phyloP scores from a whole-genome alignment of 23 tunicate species.

The Phallusia fumigata region DNA sequence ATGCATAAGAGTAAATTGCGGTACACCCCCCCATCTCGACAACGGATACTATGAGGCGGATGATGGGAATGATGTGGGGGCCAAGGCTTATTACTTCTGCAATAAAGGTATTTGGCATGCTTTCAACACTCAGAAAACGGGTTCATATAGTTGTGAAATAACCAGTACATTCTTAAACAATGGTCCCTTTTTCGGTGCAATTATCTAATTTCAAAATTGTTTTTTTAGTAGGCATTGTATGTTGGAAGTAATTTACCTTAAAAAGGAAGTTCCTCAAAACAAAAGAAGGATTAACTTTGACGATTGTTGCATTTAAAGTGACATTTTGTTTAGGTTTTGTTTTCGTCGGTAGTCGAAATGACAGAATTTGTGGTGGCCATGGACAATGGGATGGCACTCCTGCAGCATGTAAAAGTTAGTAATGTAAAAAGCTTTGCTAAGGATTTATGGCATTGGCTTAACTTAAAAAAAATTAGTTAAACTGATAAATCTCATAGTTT shows the following conservation, averaged over 20 bases:
- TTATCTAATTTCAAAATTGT: too few species aligned
- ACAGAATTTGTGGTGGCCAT: not conserved
- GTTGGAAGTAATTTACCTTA: too few species aligned
- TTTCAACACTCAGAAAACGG: not conserved
- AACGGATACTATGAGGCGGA: not conserved
- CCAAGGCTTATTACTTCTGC: slow-evolving; percentile 11
- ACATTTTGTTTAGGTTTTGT: slow-evolving; percentile 8
- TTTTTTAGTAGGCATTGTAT: too few species aligned
- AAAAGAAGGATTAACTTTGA: too few species aligned
- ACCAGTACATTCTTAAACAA: too few species aligned
- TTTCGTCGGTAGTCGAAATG: not conserved
- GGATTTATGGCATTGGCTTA: too few species aligned
- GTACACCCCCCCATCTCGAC: not conserved
- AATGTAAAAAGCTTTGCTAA: too few species aligned
- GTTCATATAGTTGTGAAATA: not conserved
- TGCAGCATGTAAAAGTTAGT: slow-evolving; percentile 9
- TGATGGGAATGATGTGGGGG: not conserved
- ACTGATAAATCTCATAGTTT: too few species aligned
- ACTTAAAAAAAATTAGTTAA: too few species aligned
- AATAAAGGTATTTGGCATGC: not conserved
- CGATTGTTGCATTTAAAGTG: too few species aligned
- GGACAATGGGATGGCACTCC: not conserved
- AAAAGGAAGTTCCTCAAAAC: too few species aligned
- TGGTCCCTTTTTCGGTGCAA: too few species aligned
- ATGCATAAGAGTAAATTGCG: slow-evolving; percentile 13